phyloP scores from a whole-genome alignment of 2,113 vertebrate genomes.

The Atlantisia rogersi region DNA sequence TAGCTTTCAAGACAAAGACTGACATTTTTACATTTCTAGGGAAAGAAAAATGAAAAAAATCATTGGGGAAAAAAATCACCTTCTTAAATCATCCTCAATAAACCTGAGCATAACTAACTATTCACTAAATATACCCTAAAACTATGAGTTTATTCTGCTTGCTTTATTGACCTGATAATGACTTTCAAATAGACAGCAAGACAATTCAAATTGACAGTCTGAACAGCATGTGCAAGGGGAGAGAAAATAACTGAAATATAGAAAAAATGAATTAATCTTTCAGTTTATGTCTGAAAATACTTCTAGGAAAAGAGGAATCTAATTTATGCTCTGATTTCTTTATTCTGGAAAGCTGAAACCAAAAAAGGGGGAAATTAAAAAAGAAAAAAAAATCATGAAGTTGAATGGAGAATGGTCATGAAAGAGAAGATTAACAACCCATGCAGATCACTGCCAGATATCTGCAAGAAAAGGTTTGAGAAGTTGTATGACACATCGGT shows the following conservation, averaged over 20 bases:
- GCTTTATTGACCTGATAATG: neutral
- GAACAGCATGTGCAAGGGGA: neutral
- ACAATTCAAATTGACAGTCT: neutral
- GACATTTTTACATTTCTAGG: neutral
- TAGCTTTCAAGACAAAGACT: neutral
- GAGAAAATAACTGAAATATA: neutral
- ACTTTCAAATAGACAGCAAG: neutral
- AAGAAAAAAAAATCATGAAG: neutral
- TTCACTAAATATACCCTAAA: neutral
- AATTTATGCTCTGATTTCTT: neutral
- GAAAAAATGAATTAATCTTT: neutral
- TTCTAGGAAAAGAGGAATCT: neutral
- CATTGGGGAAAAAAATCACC: neutral
- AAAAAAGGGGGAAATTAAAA: neutral
- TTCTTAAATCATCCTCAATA: neutral
- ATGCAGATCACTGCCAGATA: neutral
- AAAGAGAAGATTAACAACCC: neutral
- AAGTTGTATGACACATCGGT: neutral
- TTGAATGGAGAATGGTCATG: neutral
- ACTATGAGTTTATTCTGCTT: neutral
- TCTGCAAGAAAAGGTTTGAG: neutral
- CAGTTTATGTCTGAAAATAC: neutral
- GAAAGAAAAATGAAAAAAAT: neutral
- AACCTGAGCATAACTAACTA: neutral
- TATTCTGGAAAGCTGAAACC: neutral